Conservation (phyloP, 2,797 vertebrate genomes). For the Falco naumanni region DNA sequence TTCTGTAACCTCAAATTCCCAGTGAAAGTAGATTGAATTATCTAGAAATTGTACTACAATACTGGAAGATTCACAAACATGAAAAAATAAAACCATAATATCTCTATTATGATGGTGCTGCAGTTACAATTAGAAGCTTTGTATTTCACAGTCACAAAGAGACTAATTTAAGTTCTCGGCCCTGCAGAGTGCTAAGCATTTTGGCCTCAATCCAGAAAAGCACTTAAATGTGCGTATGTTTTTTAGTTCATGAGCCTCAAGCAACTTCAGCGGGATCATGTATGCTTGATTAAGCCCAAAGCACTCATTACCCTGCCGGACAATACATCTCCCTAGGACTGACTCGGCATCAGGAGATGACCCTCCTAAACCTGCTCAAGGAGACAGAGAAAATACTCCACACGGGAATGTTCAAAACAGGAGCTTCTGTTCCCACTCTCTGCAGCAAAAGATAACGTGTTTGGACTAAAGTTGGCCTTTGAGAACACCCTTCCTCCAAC, state of each 20-base stretch:
- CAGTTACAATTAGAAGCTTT: slow-evolving; percentile 42
- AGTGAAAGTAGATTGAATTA: slow-evolving; percentile 28
- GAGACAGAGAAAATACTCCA: neutral
- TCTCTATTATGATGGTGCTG: neutral
- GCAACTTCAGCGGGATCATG: neutral
- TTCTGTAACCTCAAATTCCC: slow-evolving; percentile 10
- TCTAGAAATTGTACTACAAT: neutral
- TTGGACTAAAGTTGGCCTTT: neutral
- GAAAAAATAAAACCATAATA: neutral
- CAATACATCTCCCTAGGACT: neutral
- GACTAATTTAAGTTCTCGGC: neutral
- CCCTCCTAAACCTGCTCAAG: rapidly evolving
- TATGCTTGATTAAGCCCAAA: neutral
- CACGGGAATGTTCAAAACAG: neutral
- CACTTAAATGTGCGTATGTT: slow-evolving; percentile 14
- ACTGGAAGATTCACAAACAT: neutral
- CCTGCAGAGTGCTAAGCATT: neutral
- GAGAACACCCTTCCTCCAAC: neutral
- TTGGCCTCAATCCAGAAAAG: slow-evolving; percentile 44
- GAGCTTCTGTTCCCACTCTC: neutral
- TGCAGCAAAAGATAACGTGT: neutral
- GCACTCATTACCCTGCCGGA: neutral
- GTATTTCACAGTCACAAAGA: slow-evolving; percentile 16
- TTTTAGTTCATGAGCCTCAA: slow-evolving; percentile 8
- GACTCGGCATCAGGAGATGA: neutral